These are phyloP conservation scores for Chionis minor DNA, from an alignment of 2,113 vertebrate genomes.

Conservation along the genomic window DNA sequence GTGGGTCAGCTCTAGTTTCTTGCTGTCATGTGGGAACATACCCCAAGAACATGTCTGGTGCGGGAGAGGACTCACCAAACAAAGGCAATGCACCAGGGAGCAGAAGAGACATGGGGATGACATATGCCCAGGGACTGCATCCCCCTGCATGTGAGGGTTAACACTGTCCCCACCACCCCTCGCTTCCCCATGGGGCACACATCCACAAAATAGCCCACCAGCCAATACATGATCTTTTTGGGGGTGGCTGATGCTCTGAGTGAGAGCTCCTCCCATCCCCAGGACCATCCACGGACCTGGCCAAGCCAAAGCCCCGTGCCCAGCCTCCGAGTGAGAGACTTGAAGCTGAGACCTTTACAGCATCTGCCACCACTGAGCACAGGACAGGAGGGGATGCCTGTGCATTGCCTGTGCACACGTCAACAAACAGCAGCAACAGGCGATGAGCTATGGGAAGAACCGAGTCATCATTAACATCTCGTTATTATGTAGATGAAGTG, in stretches of 20 bases:
- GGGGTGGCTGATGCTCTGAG: not conserved
- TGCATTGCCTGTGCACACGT: not conserved
- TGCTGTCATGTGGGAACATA: not conserved
- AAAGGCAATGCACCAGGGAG: not conserved
- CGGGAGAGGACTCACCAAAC: not conserved
- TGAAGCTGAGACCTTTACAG: not conserved
- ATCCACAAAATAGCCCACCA: not conserved
- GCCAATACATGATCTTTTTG: not conserved
- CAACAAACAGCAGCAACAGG: not conserved
- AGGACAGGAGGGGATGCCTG: not conserved
- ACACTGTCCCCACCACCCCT: fast-evolving
- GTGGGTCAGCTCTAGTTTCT: not conserved
- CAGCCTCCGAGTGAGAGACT: fast-evolving
- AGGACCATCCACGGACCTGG: not conserved
- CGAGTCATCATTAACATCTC: not conserved
- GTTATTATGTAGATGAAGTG: not conserved
- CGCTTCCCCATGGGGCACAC: not conserved
- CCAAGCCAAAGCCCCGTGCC: not conserved
- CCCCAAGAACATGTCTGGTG: not conserved
- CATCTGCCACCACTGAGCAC: not conserved
- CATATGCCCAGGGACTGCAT: fast-evolving
- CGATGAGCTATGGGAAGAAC: not conserved
- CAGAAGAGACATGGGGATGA: too few species aligned
- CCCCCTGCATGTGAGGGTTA: not conserved
- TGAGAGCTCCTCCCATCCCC: not conserved